Evolutionary conservation across 2,113 vertebrate species (phyloP).

Genomic region (Podarcis cretensis): DNA sequence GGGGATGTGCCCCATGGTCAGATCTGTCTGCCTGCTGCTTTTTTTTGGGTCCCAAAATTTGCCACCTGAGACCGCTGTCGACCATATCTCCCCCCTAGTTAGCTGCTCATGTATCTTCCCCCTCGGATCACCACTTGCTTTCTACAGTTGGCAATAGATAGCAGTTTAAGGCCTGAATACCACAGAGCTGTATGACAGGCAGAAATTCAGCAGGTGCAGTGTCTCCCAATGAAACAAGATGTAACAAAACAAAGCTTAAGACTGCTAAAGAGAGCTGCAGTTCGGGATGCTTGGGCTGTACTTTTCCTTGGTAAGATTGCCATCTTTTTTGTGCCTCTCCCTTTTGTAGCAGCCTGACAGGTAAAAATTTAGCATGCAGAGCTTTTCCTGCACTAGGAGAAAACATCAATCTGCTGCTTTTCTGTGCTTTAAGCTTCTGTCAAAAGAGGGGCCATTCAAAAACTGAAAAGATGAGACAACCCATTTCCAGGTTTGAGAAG

Average conservation of each 20-base stretch:
- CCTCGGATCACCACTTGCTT: not conserved
- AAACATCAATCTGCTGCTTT: not conserved
- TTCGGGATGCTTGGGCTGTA: too few species aligned
- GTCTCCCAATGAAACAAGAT: not conserved
- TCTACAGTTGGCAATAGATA: not conserved
- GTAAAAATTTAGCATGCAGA: not conserved
- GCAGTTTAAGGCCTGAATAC: not conserved
- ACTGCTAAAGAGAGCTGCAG: too few species aligned
- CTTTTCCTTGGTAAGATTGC: too few species aligned
- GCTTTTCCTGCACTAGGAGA: not conserved
- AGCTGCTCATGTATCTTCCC: too few species aligned
- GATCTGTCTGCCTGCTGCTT: not conserved
- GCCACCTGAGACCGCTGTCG: not conserved
- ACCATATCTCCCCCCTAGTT: not conserved
- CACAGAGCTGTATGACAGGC: too few species aligned
- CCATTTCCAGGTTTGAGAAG: not conserved
- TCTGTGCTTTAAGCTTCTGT: not conserved
- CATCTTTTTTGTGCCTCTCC: too few species aligned
- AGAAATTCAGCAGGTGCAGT: not conserved
- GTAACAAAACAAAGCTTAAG: too few species aligned
- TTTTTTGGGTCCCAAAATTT: not conserved
- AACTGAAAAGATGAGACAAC: not conserved
- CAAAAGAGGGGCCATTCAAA: not conserved
- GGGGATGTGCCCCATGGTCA: not conserved
- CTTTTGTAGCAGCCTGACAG: not conserved